A percentile compares a stretch with the other conserved stretches of the same genome.
Conservation (phyloP, 2,888 invertebrate genomes). For the Chymomyza procnemis region DNA sequence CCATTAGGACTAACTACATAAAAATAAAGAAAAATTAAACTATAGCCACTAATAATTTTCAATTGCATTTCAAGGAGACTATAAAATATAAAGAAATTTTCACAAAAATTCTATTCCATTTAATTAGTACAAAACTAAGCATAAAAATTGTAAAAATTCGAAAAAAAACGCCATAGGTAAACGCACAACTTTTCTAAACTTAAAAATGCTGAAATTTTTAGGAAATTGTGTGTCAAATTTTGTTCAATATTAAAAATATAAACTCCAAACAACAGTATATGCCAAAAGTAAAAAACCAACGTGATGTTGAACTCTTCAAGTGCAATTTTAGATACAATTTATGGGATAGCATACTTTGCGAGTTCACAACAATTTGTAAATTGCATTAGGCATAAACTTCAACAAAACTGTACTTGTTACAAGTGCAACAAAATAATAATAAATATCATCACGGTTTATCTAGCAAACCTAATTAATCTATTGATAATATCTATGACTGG, state of each 20-base stretch:
- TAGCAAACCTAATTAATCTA: not conserved
- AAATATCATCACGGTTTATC: not conserved
- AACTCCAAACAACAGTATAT: not conserved
- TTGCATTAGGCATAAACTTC: not conserved
- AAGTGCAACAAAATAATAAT: not conserved
- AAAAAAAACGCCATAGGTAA: not conserved
- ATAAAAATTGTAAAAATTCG: slow-evolving; percentile 15
- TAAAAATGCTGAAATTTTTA: not conserved
- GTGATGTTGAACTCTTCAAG: not conserved
- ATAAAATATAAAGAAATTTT: slow-evolving; percentile 22
- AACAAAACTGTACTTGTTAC: not conserved
- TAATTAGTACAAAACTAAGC: slow-evolving; percentile 63
- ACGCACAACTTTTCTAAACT: not conserved
- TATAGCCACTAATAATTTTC: slow-evolving; percentile 17
- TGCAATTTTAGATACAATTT: not conserved
- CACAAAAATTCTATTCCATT: slow-evolving; percentile 56
- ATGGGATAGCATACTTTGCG: not conserved
- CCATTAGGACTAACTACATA: slow-evolving; percentile 64
- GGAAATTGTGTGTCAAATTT: not conserved
- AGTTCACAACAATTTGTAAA: not conserved
- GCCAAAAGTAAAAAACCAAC: slow-evolving; percentile 1
- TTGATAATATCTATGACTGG: not conserved
- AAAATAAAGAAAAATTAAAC: slow-evolving; percentile 39
- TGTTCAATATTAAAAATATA: not conserved
- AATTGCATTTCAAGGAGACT: slow-evolving; percentile 3